Base-by-base conservation (phyloP, 2,113 vertebrate species). In the Podocnemis expansa region DNA sequence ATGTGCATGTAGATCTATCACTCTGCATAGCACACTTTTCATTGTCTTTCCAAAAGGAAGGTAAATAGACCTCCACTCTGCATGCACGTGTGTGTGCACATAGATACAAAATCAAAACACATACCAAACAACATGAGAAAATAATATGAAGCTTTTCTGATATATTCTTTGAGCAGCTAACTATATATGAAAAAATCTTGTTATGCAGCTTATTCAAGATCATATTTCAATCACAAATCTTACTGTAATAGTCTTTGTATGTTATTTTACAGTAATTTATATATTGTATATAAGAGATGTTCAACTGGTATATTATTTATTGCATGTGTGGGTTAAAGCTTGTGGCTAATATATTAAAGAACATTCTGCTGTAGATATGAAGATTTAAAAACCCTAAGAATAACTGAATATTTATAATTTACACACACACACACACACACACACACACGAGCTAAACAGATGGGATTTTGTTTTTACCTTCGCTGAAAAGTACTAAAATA, bases 401-500 rank as follows among this genome's bases (percentile, higher is more conserved):
- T 45, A 91, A 84, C 1, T 29, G 22, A 47, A 3, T 82, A 93
- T 93, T 95, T 94, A 84, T 95, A 96, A 95, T 51, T 34, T 51
- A 51, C 3, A 51, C 87, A 89, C 89, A 82, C 3, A 82, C 49
- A 84, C n/a, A n/a, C n/a, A n/a, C n/a, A 67, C 54, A 84, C 58
- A 67, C 54, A 84, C 58, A 83, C 93, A 92, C 29, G 78, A 91
- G 89, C 78, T 84, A 90, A 94, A 93, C 95, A 95, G 94, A 96
- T 95, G 92, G 96, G 84, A 75, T 4, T 88, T 49, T 95, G 85
- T 75, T 94, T 86, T 92, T 93, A 94, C 96, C 76, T 96, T 93
- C 82, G 73, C n/a, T 78, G 84, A 75, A 88, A 93, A 93, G 60
- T 83, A 92, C 51, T 22, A 60, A 92, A 96, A 91, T 94, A 90